Evolutionary conservation across 2,888 invertebrate species (phyloP), one percentile per base, ranked within the genome.

Genomic region (Netelia inedita): DNA sequence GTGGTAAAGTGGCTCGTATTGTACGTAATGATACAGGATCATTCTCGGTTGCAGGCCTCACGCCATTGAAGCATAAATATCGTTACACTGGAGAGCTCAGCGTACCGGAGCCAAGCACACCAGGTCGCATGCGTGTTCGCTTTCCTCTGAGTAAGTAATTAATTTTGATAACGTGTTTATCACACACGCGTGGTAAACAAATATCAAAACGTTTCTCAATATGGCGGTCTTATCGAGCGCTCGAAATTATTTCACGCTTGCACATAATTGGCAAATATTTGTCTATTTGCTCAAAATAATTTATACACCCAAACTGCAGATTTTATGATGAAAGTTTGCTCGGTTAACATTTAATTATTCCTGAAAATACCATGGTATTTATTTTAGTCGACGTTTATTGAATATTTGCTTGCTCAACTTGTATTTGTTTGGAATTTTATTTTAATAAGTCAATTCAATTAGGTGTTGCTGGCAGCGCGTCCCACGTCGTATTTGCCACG

Each of bases 31-130:
- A 88, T 83, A 41, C 55, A 16, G 6, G 28, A 53, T 46, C 46
- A 23, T 16, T 57, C 71, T 14, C 53, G n/a, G 16, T 89, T 86
- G 73, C 90, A 93, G 95, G 97, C 43, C 94, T 97, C 10, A 97
- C 97, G 19, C 96, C 97, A 21, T 94, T 97, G 41, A 96, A 97
- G 90, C 97, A 97, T 91, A 96, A 96, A 86, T 97, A 97, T 93
- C 96, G 95, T 94, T 97, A 97, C 93, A 96, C 96, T 10, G 97
- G 97, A 3, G 94, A 95, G 66, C 93, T 98, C 72, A 95, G 95
- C 21, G 95, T 96, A 0, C 96, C 96, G 5, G 96, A 96, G 86
- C 94, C 94, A 1, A 95, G 95, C 1, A 94, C 96, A 2, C 96
- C 96, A 0, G 97, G 95, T 0, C 95, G 95, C 87, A 97, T 98